Conservation (phyloP, 2,797 vertebrate genomes). For the Pseudochaenichthys georgianus region DNA sequence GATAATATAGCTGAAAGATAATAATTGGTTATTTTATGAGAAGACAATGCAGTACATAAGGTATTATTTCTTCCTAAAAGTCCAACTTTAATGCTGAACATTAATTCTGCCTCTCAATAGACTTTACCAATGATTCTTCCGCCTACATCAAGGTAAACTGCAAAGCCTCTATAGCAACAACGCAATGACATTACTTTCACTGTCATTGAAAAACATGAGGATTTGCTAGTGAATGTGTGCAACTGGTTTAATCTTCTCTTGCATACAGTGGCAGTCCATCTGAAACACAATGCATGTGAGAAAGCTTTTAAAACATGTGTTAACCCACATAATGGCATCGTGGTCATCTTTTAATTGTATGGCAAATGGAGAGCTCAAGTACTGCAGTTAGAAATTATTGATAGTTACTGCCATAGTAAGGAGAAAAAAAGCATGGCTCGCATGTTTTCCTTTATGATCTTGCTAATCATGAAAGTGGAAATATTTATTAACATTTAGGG, state of each 20-base stretch:
- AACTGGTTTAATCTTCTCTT: neutral
- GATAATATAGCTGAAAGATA: too few species aligned
- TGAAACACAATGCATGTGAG: neutral
- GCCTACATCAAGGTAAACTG: too few species aligned
- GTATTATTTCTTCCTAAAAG: too few species aligned
- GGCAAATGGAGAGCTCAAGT: neutral
- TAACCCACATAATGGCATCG: too few species aligned
- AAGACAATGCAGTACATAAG: too few species aligned
- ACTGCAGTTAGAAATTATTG: neutral
- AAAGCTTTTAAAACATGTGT: neutral
- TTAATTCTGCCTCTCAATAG: too few species aligned
- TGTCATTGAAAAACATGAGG: neutral
- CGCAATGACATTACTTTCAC: neutral
- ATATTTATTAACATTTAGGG: neutral
- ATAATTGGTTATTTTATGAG: too few species aligned
- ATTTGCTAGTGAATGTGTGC: neutral
- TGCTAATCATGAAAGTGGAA: neutral
- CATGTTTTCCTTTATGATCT: neutral
- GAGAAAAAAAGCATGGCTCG: neutral
- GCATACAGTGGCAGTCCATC: neutral
- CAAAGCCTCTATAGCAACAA: too few species aligned
- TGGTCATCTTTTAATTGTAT: neutral
- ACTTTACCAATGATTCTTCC: too few species aligned
- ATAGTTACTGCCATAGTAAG: too few species aligned
- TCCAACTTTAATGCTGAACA: too few species aligned